A percentile compares a stretch with the other conserved stretches of the same genome.
Evolutionary conservation across 2,888 invertebrate genomes (phyloP).

Genomic region (Polyommatus icarus): DNA sequence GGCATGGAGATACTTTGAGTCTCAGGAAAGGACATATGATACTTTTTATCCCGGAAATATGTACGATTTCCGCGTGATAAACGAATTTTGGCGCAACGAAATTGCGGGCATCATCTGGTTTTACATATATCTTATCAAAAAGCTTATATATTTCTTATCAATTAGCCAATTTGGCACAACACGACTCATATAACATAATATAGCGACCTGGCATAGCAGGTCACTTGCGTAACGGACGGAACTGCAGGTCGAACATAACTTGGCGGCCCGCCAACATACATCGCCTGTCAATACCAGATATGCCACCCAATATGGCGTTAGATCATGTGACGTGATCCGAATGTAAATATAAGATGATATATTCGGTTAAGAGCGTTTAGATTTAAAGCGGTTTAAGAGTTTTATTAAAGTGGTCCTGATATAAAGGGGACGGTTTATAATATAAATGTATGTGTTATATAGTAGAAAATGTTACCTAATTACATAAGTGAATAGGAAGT

Average conservation of each 20-base stretch:
- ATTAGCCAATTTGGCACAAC: neutral
- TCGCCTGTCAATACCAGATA: slow-evolving; percentile 64
- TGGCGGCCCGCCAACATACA: slow-evolving; percentile 63
- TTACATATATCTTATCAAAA: too few species aligned
- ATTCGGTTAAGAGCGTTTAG: neutral
- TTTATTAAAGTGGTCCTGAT: neutral
- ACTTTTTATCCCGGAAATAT: too few species aligned
- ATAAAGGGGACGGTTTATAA: too few species aligned
- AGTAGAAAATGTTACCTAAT: too few species aligned
- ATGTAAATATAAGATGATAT: neutral
- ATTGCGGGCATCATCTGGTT: too few species aligned
- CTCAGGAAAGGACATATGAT: too few species aligned
- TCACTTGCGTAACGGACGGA: slow-evolving; percentile 37
- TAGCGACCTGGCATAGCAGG: slow-evolving; percentile 24
- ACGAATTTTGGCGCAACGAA: too few species aligned
- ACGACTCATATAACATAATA: neutral
- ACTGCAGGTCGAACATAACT: slow-evolving; percentile 41
- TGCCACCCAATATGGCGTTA: slow-evolving; percentile 37
- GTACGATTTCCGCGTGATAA: too few species aligned
- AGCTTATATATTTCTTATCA: neutral
- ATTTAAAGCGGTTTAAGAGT: neutral
- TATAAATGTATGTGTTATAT: too few species aligned
- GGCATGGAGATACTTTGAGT: too few species aligned
- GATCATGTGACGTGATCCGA: slow-evolving; percentile 2
- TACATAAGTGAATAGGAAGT: too few species aligned